A percentile compares a stretch with the other conserved stretches of the same genome.
Evolutionary conservation across 1,140 invertebrate genomes (phyloP).

Genomic region (Meloidogyne floridensis): DNA sequence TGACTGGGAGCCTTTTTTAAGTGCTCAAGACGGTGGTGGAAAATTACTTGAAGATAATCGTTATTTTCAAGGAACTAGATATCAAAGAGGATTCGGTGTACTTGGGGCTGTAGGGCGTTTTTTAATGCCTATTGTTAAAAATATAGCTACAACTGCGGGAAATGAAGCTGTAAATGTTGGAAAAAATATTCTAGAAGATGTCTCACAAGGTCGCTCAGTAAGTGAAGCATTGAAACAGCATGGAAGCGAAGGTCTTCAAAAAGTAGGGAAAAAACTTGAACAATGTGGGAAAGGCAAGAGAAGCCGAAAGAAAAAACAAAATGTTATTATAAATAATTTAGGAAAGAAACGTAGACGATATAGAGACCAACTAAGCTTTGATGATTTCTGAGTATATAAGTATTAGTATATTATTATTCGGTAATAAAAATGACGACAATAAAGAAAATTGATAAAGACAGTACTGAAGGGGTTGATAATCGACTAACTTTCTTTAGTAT

Average conservation of each 20-base stretch:
- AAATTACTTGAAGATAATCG: neutral
- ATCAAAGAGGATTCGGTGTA: conserved; percentile 1
- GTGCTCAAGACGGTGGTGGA: neutral
- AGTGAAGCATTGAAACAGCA: conserved; percentile 1
- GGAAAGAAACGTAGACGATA: neutral
- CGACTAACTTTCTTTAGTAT: neutral
- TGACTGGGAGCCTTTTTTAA: conserved; percentile 2
- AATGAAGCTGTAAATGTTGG: conserved; percentile 7
- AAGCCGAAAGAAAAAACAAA: neutral
- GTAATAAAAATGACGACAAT: neutral
- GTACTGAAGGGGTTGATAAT: conserved; percentile 12
- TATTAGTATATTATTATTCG: neutral
- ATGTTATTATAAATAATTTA: neutral
- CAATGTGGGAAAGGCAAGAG: conserved; percentile 18
- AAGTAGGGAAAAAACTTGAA: neutral
- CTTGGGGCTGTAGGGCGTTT: conserved; percentile 8
- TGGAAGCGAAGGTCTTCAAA: neutral
- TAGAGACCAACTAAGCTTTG: neutral
- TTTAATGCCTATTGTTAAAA: conserved; percentile 15
- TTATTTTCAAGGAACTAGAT: conserved; percentile 12
- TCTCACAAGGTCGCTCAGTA: neutral
- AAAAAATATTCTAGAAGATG: neutral
- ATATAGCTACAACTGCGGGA: neutral
- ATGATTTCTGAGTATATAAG: conserved; percentile 4
- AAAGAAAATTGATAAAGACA: conserved; percentile 27